These are phyloP conservation scores for Nettapus auritus DNA, from an alignment of 2,113 vertebrate genomes.

Conservation along the genomic window DNA sequence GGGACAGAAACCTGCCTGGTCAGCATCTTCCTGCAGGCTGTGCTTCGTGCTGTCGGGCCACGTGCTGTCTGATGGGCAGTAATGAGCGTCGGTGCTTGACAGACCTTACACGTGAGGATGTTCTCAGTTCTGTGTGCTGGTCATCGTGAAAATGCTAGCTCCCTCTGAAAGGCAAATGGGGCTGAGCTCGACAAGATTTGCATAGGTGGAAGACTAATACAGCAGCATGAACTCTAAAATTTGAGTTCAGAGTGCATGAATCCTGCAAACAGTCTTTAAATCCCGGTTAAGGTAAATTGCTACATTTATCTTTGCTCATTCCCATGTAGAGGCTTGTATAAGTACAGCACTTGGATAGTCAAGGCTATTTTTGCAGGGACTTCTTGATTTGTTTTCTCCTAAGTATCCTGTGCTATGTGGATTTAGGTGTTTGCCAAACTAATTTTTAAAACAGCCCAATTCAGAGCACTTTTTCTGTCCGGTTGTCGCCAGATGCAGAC, in stretches of 20 bases:
- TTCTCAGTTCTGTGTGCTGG: accelerated
- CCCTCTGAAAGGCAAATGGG: neutral
- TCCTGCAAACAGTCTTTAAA: neutral
- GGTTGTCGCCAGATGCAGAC: neutral
- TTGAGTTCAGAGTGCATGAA: accelerated
- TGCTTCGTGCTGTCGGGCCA: accelerated
- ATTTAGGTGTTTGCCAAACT: neutral
- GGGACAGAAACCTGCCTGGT: accelerated
- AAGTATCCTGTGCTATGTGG: accelerated
- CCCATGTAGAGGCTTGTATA: neutral
- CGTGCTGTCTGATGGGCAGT: accelerated
- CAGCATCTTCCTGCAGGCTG: too few species aligned
- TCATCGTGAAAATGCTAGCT: accelerated
- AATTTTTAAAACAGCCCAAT: accelerated
- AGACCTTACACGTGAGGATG: neutral
- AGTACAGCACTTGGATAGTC: neutral
- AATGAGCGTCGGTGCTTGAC: accelerated
- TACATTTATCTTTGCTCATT: neutral
- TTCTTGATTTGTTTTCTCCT: accelerated
- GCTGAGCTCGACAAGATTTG: neutral
- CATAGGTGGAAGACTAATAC: neutral
- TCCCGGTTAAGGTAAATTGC: neutral
- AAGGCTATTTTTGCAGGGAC: neutral
- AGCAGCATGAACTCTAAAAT: neutral
- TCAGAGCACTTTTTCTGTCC: neutral